Percentiles rank a stretch among this genome's conserved stretches.
phyloP scores from a whole-genome alignment of 2,797 vertebrate species.

The Simalia tracyae region DNA sequence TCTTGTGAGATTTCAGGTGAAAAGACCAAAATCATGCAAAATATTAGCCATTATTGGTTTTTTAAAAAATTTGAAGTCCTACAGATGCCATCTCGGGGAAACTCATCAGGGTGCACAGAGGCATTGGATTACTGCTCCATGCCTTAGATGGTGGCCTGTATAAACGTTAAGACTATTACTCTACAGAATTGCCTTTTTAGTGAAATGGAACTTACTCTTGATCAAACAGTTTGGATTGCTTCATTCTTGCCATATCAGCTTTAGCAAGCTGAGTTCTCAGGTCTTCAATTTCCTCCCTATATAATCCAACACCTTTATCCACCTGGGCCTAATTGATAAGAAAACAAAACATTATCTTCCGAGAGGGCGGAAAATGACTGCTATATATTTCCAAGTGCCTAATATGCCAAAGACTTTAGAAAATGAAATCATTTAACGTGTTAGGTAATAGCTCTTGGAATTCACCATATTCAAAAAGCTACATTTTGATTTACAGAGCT shows the following conservation, averaged over 20 bases:
- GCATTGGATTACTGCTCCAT: not conserved
- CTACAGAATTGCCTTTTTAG: not conserved
- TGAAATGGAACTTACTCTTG: conserved; percentile 75
- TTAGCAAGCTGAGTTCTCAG: conserved; percentile 80
- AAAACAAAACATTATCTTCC: not conserved
- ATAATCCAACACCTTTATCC: conserved; percentile 71
- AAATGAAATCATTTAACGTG: not conserved
- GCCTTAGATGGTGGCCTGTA: not conserved
- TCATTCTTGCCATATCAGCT: conserved; percentile 79
- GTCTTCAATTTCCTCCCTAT: conserved; percentile 78
- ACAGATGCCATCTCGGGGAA: not conserved
- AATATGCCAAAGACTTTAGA: not conserved
- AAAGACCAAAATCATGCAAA: not conserved
- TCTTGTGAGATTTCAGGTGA: not conserved
- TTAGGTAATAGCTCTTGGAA: not conserved
- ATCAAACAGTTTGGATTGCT: conserved; percentile 73
- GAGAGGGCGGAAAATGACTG: not conserved
- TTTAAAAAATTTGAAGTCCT: not conserved
- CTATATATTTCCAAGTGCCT: not conserved
- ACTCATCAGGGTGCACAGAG: not conserved
- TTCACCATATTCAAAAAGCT: not conserved
- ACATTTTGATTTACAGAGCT: not conserved
- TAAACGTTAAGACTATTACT: not conserved
- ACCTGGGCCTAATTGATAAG: conserved; percentile 60
- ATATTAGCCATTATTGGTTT: not conserved